Evolutionary conservation across 2,113 vertebrate species (phyloP), one percentile per base, ranked within the genome.

Genomic region (Echinops telfairi): DNA sequence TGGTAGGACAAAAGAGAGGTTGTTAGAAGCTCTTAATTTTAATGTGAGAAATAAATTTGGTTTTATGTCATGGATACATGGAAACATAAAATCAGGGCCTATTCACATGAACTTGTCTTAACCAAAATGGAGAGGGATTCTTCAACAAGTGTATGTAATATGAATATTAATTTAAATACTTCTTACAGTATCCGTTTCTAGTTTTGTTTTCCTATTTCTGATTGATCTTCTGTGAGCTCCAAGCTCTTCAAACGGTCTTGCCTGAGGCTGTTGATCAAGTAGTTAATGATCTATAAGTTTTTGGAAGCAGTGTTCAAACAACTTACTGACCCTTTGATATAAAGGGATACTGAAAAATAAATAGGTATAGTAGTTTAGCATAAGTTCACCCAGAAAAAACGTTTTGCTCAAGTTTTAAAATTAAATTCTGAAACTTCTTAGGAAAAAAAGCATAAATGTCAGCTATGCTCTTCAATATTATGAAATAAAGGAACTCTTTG

Each of bases 221-320:
- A 94, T 77, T 88, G 82, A 94, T 94, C 47, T 89, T 93, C 78
- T 93, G 3, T 90, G 27, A 29, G 76, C 47, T 94, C 43, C 23
- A n/a, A 71, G 33, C 47, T 60, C 82, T 93, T 94, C 38, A 76
- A 14, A 87, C 27, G 91, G 91, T 36, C 57, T 91, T 86, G 92
- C 90, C 79, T 90, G 38, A 53, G 75, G 87, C 78, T 85, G 47
- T 89, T 83, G 11, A 71, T 91, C 91, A 93, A 77, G 16, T 53
- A 87, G 68, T 91, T 87, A 92, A 80, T 89, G 62, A 87, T 95
- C 78, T 79, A 16, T 82, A 57, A 66, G 76, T 95, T 94, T 93
- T 77, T 93, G 31, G 60, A 94, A 95, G 57, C 80, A 90, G 31
- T 95, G 95, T 96, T 94, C 92, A 95, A 95, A 95, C 62, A 93